Evolutionary conservation across 2,113 vertebrate genomes (phyloP).

Genomic region (Tupaia tana): DNA sequence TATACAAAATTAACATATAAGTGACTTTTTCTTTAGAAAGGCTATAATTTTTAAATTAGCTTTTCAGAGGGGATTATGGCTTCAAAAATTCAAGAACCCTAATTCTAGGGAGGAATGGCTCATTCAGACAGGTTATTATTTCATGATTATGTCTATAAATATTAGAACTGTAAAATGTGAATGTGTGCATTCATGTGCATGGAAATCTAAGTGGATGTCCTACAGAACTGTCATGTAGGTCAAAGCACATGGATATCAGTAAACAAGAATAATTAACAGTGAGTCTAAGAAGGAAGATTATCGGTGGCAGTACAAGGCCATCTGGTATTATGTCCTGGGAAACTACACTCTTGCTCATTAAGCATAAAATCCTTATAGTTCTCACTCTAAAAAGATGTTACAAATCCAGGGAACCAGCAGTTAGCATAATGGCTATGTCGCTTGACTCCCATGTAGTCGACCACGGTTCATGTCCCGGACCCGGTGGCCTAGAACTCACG

Average conservation of each 20-base stretch:
- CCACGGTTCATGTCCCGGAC: too few species aligned
- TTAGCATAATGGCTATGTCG: too few species aligned
- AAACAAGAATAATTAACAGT: neutral
- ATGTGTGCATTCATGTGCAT: neutral
- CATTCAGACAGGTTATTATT: neutral
- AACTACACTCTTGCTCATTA: neutral
- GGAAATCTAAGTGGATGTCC: neutral
- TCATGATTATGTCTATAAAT: slow-evolving; percentile 15
- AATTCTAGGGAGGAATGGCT: slow-evolving; percentile 37
- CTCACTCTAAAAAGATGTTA: neutral
- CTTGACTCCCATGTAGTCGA: too few species aligned
- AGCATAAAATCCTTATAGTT: neutral
- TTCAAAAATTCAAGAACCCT: slow-evolving; percentile 39
- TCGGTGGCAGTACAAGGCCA: neutral
- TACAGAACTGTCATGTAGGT: neutral
- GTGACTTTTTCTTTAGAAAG: neutral
- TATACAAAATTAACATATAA: neutral
- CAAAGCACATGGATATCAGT: neutral
- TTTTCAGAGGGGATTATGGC: neutral
- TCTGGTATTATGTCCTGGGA: neutral
- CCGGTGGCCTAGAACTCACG: too few species aligned
- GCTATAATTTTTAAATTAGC: neutral
- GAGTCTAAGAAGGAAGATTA: neutral
- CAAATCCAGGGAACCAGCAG: too few species aligned
- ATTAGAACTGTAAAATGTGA: neutral